Conservation (phyloP, 2,797 vertebrate species). For the Catamblyrhynchus diadema region DNA sequence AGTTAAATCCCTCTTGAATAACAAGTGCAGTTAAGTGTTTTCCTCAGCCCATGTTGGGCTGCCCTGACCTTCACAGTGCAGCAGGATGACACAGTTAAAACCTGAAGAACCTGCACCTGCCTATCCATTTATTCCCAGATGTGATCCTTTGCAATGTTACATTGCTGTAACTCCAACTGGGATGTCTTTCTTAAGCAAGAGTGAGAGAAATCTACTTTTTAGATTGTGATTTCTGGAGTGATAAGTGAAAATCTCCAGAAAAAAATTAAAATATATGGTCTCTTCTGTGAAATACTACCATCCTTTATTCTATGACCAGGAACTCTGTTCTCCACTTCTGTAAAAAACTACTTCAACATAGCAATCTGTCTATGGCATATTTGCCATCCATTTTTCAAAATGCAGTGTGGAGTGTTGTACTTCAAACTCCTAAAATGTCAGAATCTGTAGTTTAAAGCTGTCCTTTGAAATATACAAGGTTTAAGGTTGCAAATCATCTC, state of each 20-base stretch:
- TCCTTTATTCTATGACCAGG: background rate
- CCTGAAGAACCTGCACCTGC: background rate
- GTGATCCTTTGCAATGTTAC: background rate
- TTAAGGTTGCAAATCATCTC: background rate
- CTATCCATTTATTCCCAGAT: background rate
- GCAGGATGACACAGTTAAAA: background rate
- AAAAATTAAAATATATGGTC: background rate
- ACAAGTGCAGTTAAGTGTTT: background rate
- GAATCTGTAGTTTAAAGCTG: background rate
- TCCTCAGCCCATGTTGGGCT: background rate
- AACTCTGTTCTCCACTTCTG: background rate
- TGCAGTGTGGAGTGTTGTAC: rapidly evolving
- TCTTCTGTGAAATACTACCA: background rate
- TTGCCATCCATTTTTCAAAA: background rate
- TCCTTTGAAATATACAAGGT: background rate
- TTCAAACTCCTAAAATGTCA: background rate
- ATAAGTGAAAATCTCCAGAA: background rate
- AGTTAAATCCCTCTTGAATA: background rate
- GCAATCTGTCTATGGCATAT: background rate
- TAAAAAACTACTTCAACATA: background rate
- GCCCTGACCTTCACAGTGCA: background rate
- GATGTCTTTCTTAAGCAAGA: rapidly evolving
- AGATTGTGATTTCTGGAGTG: background rate
- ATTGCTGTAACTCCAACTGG: background rate
- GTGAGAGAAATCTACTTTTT: background rate